These are phyloP conservation scores for Chelmon rostratus DNA, from an alignment of 2,797 vertebrate species.

Conservation along the genomic window DNA sequence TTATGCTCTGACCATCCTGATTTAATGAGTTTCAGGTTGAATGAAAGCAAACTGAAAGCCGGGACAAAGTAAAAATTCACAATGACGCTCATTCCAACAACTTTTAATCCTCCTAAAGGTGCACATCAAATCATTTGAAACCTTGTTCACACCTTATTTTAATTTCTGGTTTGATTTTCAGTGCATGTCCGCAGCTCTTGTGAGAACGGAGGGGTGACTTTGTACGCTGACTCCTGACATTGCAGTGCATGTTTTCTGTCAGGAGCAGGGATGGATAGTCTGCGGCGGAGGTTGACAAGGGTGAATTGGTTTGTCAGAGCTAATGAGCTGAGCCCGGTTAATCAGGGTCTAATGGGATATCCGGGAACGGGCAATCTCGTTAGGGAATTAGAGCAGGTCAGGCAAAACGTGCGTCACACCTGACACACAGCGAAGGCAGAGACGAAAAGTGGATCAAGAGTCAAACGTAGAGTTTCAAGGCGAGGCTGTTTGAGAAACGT, in stretches of 20 bases:
- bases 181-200: not conserved
- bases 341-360: constrained; percentile 86
- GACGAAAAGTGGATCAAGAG: constrained; percentile 58
- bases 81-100: not conserved
- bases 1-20: not conserved
- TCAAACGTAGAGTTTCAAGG: constrained; percentile 34
- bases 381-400: constrained; percentile 84
- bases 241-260: not conserved
- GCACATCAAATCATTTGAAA: not conserved
- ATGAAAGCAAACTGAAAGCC: not conserved
- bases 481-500: not conserved
- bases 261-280: constrained; percentile 8
- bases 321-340: constrained; percentile 86
- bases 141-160: not conserved
- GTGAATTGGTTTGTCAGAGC: constrained; percentile 80
- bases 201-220: constrained; percentile 6
- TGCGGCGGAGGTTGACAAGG: constrained; percentile 55
- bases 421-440: constrained; percentile 43
- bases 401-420: constrained; percentile 81
- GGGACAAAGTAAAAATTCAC: not conserved
- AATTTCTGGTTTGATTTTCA: not conserved
- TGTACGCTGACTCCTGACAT: not conserved
- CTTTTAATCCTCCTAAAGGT: not conserved
- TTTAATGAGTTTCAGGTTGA: not conserved
- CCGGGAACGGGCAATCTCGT: constrained; percentile 83